phyloP scores from a whole-genome alignment of 2,888 invertebrate genomes.

The Deilephila porcellus region DNA sequence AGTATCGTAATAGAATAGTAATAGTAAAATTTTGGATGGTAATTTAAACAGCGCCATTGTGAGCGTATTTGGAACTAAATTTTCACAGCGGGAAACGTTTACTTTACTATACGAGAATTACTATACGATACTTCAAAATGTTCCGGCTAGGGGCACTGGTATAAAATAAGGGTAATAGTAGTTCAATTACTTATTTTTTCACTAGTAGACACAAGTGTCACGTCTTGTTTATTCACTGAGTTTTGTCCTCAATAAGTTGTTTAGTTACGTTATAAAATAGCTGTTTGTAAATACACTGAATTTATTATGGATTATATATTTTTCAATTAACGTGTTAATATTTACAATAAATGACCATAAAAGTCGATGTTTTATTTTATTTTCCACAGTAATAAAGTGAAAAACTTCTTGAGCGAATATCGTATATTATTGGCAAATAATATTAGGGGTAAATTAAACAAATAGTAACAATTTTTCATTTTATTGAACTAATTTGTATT shows the following conservation, averaged over 20 bases:
- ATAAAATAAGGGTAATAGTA: not conserved
- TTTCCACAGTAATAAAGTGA: not conserved
- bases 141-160: no score
- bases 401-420: no score
- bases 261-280: not conserved
- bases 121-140: no score
- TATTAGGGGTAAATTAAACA: not conserved
- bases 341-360: not conserved
- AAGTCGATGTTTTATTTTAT: not conserved
- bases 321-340: conserved; percentile 11
- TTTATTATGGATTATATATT: conserved; percentile 35
- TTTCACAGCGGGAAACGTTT: no score
- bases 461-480: not conserved
- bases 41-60: no score
- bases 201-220: not conserved
- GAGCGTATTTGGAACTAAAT: no score
- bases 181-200: not conserved
- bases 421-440: no score
- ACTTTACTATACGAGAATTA: no score
- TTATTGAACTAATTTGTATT: not conserved
- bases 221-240: no score
- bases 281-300: conserved; percentile 18
- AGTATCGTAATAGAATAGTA: no score
- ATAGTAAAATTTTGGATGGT: no score
- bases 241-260: not conserved